Evolutionary conservation across 2,888 invertebrate species (phyloP), one percentile per base, ranked within the genome.

Genomic region (Amphipoea oculea): DNA sequence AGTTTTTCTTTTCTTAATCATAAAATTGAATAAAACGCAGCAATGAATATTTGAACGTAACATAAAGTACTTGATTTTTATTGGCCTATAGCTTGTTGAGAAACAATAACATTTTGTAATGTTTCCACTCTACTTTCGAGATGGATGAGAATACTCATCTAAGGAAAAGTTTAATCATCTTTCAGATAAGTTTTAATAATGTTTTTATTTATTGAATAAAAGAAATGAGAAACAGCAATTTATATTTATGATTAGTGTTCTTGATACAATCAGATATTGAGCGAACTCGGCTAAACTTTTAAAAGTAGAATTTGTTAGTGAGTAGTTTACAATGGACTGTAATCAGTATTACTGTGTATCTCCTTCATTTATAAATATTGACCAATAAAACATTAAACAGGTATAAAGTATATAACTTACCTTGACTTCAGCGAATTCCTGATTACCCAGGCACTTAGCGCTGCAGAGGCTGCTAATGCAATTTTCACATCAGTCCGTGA

Each of bases 391-490:
- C 4, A 36, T 2, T 66, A 17, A 36, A 45, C 51, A 54, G 0
- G 42, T 12, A 23, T 79, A 42, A 6, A n/a, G 54, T 20, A 20
- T 40, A 36, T 40, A 66, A 86, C 91, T 94, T 90, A 97, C 97
- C 95, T 97, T 97, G 95, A 96, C 94, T 93, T 97, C 93, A 96
- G 94, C 93, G 92, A 97, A 95, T 94, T 97, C 95, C 88, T 97
- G 93, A 94, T 97, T 94, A 92, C 97, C 97, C 97, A 97, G 95
- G 96, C 96, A 91, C 98, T 92, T 67, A 98, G 94, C 54, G 97
- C 97, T 60, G 98, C 97, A 63, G 98, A 96, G 79, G 98, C 98
- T 88, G 98, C 97, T 80, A 98, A 96, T 83, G 98, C 98, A 85
- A 98, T 97, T 89, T 95, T 95, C 72, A 97, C 97, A 94, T 98